Base-by-base conservation (phyloP, 1,140 invertebrate genomes). In the Delia radicum region DNA sequence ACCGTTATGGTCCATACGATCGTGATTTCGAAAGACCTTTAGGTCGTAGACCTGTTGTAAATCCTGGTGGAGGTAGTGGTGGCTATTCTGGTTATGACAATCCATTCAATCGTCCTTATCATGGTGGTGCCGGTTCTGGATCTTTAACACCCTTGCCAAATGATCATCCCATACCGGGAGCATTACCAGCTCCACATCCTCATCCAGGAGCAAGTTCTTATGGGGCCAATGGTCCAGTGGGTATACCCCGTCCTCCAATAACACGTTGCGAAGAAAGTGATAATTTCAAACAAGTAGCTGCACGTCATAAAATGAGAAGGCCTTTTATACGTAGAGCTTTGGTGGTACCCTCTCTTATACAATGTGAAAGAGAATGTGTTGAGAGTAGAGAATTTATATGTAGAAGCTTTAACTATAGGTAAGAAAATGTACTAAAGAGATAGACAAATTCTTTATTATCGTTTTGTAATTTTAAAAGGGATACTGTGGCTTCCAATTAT, bases 361-460 rank as follows among this genome's bases (percentile, higher is more conserved):
- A 94, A 48, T 96, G 95, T 83, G 93, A 96, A 83, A 87, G 92
- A 74, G 94, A 95, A 83, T 96, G 95, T 83, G 90, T 92, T 15
- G 93, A 95, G 81, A 90, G 92, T 8, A 88, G 92, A 78, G 94
- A 96, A 81, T 96, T 96, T 81, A 90, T 94, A n/a, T 96, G 95
- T 80, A 88, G 92, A 80, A 94, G 94, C 13, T 96, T 96, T 87
- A 96, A 96, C 87, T 96, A 91, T 87, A 91, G 93, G 84, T 82
- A 65, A 77, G 63, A 12, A 37, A 31, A 31, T n/a, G 55, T 28
- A 10, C 18, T 55, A 2, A 24, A 65, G 0, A 46, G 1, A 13
- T 7, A 42, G n/a, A n/a, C n/a, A n/a, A n/a, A n/a, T n/a, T n/a
- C n/a, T n/a, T n/a, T n/a, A n/a, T n/a, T n/a, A n/a, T n/a, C n/a